Evolutionary conservation across 2,113 vertebrate species (phyloP), one percentile per base, ranked within the genome.

Genomic region (Grantiella picta): DNA sequence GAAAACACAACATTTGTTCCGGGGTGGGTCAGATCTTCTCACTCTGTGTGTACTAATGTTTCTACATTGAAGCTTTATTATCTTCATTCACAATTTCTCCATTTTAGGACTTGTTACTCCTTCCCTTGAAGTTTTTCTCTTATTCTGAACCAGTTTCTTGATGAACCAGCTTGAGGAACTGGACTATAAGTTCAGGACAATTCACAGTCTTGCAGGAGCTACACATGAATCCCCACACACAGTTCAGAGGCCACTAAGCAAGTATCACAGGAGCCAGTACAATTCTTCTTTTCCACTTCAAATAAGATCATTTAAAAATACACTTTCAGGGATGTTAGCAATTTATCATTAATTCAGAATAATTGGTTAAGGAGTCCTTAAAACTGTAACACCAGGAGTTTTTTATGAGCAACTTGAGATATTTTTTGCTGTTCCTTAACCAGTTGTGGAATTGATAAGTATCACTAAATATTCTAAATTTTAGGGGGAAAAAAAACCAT

Each of bases 401-500:
- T 56, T 78, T 81, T 15, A 57, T 38, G 3, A 87, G 24, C 13
- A 91, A 25, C 21, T 31, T 79, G 17, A 79, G 35, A 11, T 33
- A 0, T 28, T 36, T 40, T 85, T 63, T 90, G 7, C 59, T 91
- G 5, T 73, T 93, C 28, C 20, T 59, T 61, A 70, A 36, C 12
- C n/a, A 36, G 47, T 53, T 42, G 21, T 22, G 20, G 25, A 78
- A 21, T 52, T 65, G 54, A 57, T 35, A 66, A 70, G 27, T 57
- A 90, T 65, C 4, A 3, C 5, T 57, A 33, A 80, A 40, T 63
- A 89, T 20, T 82, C 35, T 53, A 27, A 56, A 78, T 73, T 82
- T 84, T 38, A 33, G 9, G 7, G 3, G 42, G 1, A 10, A 8
- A 4, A 4, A 31, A 59, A 22, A 0, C 3, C 5, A 5, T 33